phyloP scores from a whole-genome alignment of 2,113 vertebrate genomes.

The Syrmaticus mikado region DNA sequence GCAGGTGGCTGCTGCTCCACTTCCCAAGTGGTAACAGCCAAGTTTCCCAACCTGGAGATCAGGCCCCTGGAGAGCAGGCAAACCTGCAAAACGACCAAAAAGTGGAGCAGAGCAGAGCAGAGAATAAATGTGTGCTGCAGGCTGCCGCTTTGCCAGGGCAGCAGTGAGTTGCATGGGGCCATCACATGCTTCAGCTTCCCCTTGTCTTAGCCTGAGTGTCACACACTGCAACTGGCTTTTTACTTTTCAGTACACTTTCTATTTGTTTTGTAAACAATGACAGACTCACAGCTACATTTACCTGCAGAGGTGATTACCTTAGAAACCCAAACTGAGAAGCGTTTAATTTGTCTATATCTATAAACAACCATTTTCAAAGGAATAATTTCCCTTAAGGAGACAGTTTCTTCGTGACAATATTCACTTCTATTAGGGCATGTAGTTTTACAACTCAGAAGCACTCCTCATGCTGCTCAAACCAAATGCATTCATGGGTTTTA shows the following conservation, averaged over 20 bases:
- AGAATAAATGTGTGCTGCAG: background rate
- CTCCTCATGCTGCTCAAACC: background rate
- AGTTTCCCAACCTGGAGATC: fast-evolving
- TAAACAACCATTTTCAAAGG: background rate
- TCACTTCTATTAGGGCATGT: background rate
- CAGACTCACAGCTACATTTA: background rate
- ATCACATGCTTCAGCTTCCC: fast-evolving
- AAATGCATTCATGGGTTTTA: background rate
- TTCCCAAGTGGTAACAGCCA: background rate
- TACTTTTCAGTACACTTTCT: background rate
- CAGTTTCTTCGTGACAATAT: background rate
- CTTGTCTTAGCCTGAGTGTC: background rate
- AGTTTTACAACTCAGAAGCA: background rate
- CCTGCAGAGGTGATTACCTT: slow-evolving; percentile 1
- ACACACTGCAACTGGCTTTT: fast-evolving
- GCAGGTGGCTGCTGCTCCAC: background rate
- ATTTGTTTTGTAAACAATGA: background rate
- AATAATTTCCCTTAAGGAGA: background rate
- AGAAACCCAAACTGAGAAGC: background rate
- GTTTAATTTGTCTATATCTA: slow-evolving; percentile 14
- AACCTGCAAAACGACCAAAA: background rate
- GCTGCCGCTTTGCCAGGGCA: background rate
- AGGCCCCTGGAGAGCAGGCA: background rate
- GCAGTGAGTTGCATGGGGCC: fast-evolving
- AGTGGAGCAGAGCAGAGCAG: background rate